Conservation (phyloP, 2,113 vertebrate species). For the Tragelaphus buxtoni region DNA sequence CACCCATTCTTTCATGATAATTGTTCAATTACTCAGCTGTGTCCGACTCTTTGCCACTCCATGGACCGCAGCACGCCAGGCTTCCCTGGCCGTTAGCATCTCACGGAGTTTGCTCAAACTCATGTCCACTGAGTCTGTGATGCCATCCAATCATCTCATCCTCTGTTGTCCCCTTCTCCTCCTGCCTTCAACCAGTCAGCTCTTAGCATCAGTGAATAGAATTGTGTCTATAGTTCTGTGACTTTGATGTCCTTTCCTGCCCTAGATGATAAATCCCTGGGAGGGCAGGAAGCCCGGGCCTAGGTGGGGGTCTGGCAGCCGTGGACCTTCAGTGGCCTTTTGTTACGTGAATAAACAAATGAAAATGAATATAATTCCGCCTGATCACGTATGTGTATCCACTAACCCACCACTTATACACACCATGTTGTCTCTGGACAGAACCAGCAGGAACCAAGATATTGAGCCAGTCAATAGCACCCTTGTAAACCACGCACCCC, state of each 20-base stretch:
- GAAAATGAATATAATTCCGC: background rate
- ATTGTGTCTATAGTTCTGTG: background rate
- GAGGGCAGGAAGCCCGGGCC: background rate
- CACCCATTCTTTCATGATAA: background rate
- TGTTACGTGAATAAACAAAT: background rate
- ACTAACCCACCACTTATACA: background rate
- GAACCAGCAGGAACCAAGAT: background rate
- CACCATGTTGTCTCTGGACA: background rate
- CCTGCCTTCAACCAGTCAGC: background rate
- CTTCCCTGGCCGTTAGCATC: background rate
- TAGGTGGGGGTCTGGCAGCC: background rate
- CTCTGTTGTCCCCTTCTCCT: background rate
- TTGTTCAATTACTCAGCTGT: background rate
- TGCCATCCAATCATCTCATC: background rate
- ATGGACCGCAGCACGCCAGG: background rate
- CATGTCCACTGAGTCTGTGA: background rate
- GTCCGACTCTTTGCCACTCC: background rate
- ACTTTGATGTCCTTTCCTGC: background rate
- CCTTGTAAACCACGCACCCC: background rate
- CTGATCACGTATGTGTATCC: background rate
- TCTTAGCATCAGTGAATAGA: background rate
- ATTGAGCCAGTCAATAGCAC: background rate
- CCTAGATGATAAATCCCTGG: background rate
- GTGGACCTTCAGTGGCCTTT: background rate
- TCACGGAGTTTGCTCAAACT: background rate